phyloP scores from a whole-genome alignment of 2,797 vertebrate genomes.

The Perodicticus potto region DNA sequence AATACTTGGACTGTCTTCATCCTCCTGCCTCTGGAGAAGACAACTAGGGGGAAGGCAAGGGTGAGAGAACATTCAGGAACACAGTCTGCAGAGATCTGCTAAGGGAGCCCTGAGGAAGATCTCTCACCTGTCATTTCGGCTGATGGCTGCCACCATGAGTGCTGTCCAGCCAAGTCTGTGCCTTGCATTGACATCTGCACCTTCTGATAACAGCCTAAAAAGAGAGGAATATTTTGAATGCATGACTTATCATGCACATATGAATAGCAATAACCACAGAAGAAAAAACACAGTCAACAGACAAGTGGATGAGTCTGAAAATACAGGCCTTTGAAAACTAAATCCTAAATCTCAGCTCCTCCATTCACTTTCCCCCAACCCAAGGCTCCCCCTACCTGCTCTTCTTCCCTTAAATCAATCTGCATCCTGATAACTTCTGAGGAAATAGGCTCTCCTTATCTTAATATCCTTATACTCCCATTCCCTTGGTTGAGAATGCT shows the following conservation, averaged over 20 bases:
- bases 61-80: background rate
- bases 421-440: background rate
- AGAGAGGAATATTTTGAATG: constrained; percentile 60
- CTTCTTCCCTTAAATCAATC: background rate
- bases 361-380: background rate
- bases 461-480: background rate
- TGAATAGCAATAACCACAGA: background rate
- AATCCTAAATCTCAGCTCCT: background rate
- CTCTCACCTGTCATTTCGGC: constrained; percentile 93
- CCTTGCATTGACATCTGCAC: constrained; percentile 92
- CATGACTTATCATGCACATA: background rate
- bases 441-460: background rate
- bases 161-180: constrained; percentile 96
- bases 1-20: background rate
- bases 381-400: background rate
- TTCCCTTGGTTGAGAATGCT: background rate
- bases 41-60: background rate
- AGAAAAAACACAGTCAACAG: constrained; percentile 10
- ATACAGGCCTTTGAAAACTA: constrained; percentile 36
- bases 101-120: background rate
- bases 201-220: constrained; percentile 92
- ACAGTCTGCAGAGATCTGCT: background rate
- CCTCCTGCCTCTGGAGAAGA: constrained; percentile 14
- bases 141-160: constrained; percentile 97
- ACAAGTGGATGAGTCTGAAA: background rate